Conservation (phyloP, 2,888 invertebrate species). For the Drosophila subquinaria region DNA sequence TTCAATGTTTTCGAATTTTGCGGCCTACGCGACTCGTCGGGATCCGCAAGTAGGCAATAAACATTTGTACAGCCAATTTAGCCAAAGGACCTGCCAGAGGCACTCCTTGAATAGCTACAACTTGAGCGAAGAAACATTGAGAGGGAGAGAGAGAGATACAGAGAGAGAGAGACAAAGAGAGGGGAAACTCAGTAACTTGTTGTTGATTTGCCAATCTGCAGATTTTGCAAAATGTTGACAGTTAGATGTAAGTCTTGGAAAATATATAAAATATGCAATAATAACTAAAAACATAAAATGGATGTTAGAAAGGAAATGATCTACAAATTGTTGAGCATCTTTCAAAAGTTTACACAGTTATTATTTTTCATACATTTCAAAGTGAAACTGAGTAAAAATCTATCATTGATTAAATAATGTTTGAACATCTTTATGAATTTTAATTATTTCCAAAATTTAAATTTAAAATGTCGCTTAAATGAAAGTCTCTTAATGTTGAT, state of each 20-base stretch:
- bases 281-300: too few species aligned
- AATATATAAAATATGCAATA: too few species aligned
- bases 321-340: too few species aligned
- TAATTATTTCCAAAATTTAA: too few species aligned
- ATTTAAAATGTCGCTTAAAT: too few species aligned
- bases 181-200: background rate
- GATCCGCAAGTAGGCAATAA: slow-evolving; percentile 58
- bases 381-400: too few species aligned
- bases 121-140: background rate
- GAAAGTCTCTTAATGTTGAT: background rate
- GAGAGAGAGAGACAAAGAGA: background rate
- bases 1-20: slow-evolving; percentile 74
- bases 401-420: too few species aligned
- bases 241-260: slow-evolving; percentile 12
- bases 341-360: too few species aligned
- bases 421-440: too few species aligned
- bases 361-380: too few species aligned
- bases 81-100: slow-evolving; percentile 26
- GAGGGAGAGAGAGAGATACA: background rate
- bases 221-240: slow-evolving; percentile 30
- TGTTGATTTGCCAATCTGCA: slow-evolving; percentile 31
- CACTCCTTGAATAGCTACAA: slow-evolving; percentile 1
- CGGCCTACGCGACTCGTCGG: slow-evolving; percentile 46
- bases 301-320: too few species aligned
- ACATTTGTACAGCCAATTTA: slow-evolving; percentile 52